Evolutionary conservation across 2,113 vertebrate genomes (phyloP).

Genomic region (Pachypanchax playfairii): DNA sequence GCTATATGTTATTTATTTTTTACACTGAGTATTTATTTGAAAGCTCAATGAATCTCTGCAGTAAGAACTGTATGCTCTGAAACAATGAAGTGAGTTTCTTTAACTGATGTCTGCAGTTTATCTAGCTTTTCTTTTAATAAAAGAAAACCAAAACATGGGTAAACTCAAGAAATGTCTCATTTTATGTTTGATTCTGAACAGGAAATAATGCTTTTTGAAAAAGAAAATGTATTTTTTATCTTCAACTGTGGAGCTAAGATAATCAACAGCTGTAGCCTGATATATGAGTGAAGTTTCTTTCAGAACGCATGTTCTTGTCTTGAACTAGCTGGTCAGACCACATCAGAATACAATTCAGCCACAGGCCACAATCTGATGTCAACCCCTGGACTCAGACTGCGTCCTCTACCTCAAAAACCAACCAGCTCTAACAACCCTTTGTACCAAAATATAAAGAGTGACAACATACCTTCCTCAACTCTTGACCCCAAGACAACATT

Average conservation of each 20-base stretch:
- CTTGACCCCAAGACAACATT: not conserved
- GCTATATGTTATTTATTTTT: too few species aligned
- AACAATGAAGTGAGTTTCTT: too few species aligned
- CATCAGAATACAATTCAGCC: constrained; percentile 48
- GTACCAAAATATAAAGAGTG: constrained; percentile 8
- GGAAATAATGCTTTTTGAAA: not conserved
- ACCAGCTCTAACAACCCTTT: constrained; percentile 21
- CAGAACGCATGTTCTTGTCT: not conserved
- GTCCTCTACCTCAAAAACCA: constrained; percentile 45
- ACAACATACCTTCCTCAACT: constrained; percentile 3
- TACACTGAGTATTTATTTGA: too few species aligned
- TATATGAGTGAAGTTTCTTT: not conserved
- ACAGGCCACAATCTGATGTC: constrained; percentile 30
- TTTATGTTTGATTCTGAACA: not conserved
- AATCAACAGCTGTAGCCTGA: not conserved
- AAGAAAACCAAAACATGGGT: too few species aligned
- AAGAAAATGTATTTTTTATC: not conserved
- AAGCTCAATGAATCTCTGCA: too few species aligned
- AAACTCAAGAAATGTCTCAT: not conserved
- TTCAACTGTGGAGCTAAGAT: not conserved
- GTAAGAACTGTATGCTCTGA: too few species aligned
- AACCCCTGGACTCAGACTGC: constrained; percentile 8
- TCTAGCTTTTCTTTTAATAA: not conserved
- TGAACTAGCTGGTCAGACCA: constrained; percentile 15
- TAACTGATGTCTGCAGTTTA: not conserved